phyloP scores from a whole-genome alignment of 2,888 invertebrate species.

The Molorchus minor region DNA sequence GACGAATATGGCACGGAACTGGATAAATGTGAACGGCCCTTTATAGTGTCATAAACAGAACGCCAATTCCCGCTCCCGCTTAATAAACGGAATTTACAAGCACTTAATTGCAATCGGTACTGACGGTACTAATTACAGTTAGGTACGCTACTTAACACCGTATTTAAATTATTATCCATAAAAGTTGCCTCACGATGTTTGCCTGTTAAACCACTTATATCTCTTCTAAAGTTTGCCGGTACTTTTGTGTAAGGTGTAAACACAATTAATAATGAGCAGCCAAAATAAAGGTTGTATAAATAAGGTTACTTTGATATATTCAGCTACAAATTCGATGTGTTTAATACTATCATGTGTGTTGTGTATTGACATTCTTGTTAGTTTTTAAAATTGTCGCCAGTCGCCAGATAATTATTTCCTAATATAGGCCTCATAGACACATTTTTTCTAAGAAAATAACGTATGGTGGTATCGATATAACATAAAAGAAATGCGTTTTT shows the following conservation, averaged over 20 bases:
- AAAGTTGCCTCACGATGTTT: conserved; percentile 15
- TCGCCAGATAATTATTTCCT: too few species aligned
- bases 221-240: conserved; percentile 18
- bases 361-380: too few species aligned
- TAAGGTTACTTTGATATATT: too few species aligned
- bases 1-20: neutral
- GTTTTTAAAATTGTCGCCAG: too few species aligned
- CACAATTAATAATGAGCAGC: conserved; percentile 15
- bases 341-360: too few species aligned
- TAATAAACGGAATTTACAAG: conserved; percentile 20
- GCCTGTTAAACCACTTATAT: conserved; percentile 5
- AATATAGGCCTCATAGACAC: too few species aligned
- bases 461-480: too few species aligned
- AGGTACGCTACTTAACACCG: conserved; percentile 19
- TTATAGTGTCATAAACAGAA: too few species aligned
- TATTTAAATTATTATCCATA: conserved; percentile 17
- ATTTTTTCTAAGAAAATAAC: too few species aligned
- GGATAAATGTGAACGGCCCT: neutral
- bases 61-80: conserved; percentile 12
- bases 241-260: conserved; percentile 14
- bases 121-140: conserved; percentile 20
- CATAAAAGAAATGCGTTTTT: too few species aligned
- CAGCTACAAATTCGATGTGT: too few species aligned
- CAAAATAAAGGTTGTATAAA: too few species aligned
- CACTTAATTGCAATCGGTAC: conserved; percentile 17